These are phyloP conservation scores for Brachypteracias leptosomus DNA, from an alignment of 2,113 vertebrate genomes.

Conservation along the genomic window DNA sequence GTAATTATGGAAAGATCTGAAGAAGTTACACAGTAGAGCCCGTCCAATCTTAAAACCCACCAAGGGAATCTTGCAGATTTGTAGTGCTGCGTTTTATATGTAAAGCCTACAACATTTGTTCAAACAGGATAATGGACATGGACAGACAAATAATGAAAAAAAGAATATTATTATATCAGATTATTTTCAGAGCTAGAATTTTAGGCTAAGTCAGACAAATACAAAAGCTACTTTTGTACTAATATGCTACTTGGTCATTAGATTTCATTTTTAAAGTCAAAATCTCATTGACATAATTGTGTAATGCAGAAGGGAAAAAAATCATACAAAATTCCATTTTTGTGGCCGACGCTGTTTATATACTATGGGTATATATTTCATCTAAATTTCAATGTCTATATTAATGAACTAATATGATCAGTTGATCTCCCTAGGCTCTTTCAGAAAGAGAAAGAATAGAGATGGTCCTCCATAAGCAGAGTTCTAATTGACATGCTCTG, in stretches of 20 bases:
- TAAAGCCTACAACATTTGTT: background rate
- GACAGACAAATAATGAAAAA: slow-evolving; percentile 6
- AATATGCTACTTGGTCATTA: background rate
- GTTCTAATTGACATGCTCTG: rapidly evolving
- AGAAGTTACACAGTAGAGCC: background rate
- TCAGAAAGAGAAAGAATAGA: background rate
- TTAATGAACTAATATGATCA: background rate
- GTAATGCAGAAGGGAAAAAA: background rate
- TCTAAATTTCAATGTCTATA: background rate
- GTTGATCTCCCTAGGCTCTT: background rate
- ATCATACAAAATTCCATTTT: background rate
- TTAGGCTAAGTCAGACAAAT: background rate
- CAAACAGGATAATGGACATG: background rate
- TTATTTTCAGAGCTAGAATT: background rate
- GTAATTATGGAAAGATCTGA: background rate
- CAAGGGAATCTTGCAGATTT: background rate
- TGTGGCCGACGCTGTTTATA: background rate
- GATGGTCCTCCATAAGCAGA: background rate
- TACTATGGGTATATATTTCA: background rate
- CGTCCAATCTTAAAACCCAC: slow-evolving; percentile 21
- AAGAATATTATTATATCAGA: background rate
- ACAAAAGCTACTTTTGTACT: background rate
- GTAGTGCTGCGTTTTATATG: background rate
- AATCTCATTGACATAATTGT: background rate
- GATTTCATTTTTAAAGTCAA: background rate